Base-by-base conservation (phyloP, 2,797 vertebrate genomes). In the Triplophysa yarkandensis region DNA sequence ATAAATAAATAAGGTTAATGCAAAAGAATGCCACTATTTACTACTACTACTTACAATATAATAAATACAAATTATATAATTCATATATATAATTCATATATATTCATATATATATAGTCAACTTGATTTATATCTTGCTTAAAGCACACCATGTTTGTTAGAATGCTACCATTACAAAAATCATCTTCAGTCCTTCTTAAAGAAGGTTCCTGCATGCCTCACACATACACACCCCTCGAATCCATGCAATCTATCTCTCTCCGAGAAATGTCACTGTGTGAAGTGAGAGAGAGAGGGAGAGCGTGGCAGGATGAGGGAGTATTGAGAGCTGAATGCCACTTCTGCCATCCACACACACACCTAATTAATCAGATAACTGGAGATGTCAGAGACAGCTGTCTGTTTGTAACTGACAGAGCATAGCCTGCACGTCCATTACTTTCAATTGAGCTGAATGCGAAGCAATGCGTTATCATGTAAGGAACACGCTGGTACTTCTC, bases 161-260 rank as follows among this genome's bases (percentile, higher is more conserved):
- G 46, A 43, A 16, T 11, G 52, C 57, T 13, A 13, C 39, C 13
- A 50, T 25, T 43, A 60, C 58, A 23, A 75, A 17, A 67, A 62
- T 55, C 34, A 36, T 44, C 61, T 48, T 57, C 25, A 64, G 39
- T 64, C 34, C 74, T n/a, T 13, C 25, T 44, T 71, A 23, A 60
- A 57, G 28, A 9, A 13, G 30, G 27, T 46, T 60, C 34, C 80
- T 82, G 74, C 77, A 77, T 71, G 81, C 81, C 83, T 85, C 81
- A 85, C 87, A 83, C 79, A 64, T 77, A 79, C 76, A 79, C 36
- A 72, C 81, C 36, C 64, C 84, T 77, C 11, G 81, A 87, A 88
- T 86, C 86, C 85, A 83, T 81, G 83, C 79, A 50, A 77, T 81
- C 81, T 57, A 55, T 46, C 48, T 78, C 77, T 64, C 77, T 80